Evolutionary conservation across 64 coral and sea anemone genomes (phyloP).

Genomic region (Stichodactyla mertensii): DNA sequence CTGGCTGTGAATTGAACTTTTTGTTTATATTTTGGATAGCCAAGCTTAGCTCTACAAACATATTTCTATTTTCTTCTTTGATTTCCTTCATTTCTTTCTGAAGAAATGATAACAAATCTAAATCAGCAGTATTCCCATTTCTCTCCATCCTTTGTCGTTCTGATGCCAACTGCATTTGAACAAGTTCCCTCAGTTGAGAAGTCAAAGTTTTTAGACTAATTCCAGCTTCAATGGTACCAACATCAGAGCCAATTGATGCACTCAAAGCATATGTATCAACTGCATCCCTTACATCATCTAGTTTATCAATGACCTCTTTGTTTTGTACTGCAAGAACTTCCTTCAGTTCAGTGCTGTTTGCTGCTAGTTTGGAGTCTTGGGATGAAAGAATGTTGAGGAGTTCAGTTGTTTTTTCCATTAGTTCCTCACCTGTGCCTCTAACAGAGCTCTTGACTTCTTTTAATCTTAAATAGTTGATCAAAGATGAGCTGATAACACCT

Average conservation of each 20-base stretch:
- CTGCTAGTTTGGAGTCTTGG: conserved; percentile 34
- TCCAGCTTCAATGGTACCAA: conserved; percentile 16
- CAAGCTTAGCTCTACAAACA: neutral
- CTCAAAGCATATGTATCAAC: conserved; percentile 46
- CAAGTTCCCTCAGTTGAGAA: conserved; percentile 24
- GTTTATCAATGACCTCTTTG: conserved; percentile 34
- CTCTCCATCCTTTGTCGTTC: conserved; percentile 5
- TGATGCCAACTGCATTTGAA: conserved; percentile 4
- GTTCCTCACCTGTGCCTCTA: conserved; percentile 55
- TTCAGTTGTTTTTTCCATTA: conserved; percentile 68
- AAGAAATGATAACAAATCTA: neutral
- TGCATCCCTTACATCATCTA: conserved; percentile 31
- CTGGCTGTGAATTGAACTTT: neutral
- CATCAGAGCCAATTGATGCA: conserved; percentile 29
- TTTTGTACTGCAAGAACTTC: conserved; percentile 33
- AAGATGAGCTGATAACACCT: conserved; percentile 87
- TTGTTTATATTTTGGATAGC: neutral
- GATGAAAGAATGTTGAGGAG: conserved; percentile 22
- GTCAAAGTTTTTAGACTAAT: conserved; percentile 23
- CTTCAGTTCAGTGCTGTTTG: conserved; percentile 21
- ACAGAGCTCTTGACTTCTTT: conserved; percentile 91
- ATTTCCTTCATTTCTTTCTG: neutral
- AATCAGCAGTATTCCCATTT: neutral
- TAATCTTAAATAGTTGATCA: conserved; percentile 77
- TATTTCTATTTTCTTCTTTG: conserved; percentile 12